phyloP scores from a whole-genome alignment of 2,113 vertebrate species.

The Xyrauchen texanus region DNA sequence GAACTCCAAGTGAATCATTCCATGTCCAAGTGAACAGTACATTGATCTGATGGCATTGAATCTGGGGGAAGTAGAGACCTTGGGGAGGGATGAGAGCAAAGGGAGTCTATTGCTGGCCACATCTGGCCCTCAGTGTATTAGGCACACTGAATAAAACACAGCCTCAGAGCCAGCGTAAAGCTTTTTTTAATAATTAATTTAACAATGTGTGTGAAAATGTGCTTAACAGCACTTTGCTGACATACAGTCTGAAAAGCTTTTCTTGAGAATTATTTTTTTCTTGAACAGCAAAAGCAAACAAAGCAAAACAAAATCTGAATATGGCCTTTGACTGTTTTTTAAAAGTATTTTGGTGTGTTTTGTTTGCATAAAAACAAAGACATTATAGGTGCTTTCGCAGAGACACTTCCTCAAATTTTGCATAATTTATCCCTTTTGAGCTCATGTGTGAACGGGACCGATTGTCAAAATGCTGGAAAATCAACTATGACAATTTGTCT shows the following conservation, averaged over 20 bases:
- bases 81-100: neutral
- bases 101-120: constrained; percentile 20
- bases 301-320: no score
- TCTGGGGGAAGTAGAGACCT: neutral
- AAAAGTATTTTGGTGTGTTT: no score
- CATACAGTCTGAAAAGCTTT: constrained; percentile 30
- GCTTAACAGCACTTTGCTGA: constrained; percentile 11
- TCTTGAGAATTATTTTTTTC: constrained; percentile 35
- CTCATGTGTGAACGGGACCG: no score
- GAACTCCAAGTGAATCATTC: constrained; percentile 12
- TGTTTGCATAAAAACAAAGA: no score
- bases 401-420: no score
- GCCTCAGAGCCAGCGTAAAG: neutral
- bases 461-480: no score
- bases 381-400: no score
- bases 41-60: neutral
- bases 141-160: neutral
- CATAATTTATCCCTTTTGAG: no score
- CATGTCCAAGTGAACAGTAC: no score
- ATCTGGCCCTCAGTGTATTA: constrained; percentile 16
- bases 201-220: constrained; percentile 24
- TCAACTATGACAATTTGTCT: no score
- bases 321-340: no score
- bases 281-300: neutral
- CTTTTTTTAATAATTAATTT: constrained; percentile 52